A percentile compares a stretch with the other conserved stretches of the same genome.
Conservation (phyloP, 2,113 vertebrate genomes). For the Rostratula benghalensis region DNA sequence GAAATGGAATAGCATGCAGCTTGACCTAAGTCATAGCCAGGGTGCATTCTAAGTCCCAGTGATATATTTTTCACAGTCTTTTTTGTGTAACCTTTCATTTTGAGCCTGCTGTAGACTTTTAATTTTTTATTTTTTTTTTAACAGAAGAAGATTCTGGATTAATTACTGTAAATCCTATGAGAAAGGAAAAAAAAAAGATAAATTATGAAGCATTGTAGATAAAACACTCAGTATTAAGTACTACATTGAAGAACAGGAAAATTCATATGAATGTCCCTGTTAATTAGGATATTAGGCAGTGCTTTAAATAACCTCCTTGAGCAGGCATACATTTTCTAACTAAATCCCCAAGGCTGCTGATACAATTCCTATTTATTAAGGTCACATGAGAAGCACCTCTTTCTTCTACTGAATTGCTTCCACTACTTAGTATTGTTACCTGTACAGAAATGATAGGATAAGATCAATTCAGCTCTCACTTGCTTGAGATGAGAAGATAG, state of each 20-base stretch:
- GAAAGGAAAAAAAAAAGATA: not conserved
- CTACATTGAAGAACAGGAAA: conserved; percentile 58
- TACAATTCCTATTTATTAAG: conserved; percentile 56
- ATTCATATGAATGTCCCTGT: conserved; percentile 62
- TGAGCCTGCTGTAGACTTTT: not conserved
- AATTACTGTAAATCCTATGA: not conserved
- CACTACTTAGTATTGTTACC: not conserved
- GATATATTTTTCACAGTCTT: not conserved
- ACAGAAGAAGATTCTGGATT: not conserved
- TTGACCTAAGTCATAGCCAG: not conserved
- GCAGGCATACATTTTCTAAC: conserved; percentile 56
- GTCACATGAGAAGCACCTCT: conserved; percentile 9
- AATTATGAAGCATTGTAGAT: not conserved
- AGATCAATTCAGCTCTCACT: not conserved
- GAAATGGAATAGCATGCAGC: not conserved
- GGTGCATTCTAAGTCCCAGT: not conserved
- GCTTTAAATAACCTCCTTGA: conserved; percentile 59
- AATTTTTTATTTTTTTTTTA: not conserved
- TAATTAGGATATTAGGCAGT: conserved; percentile 72
- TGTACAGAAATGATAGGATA: not conserved
- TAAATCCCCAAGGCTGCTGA: conserved; percentile 57
- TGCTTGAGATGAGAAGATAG: not conserved
- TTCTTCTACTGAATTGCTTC: conserved; percentile 41
- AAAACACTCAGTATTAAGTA: conserved; percentile 18
- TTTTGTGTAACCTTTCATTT: not conserved